These are phyloP conservation scores for Brachionus calyciflorus DNA, from an alignment of 1,140 invertebrate genomes.

Conservation along the genomic window DNA sequence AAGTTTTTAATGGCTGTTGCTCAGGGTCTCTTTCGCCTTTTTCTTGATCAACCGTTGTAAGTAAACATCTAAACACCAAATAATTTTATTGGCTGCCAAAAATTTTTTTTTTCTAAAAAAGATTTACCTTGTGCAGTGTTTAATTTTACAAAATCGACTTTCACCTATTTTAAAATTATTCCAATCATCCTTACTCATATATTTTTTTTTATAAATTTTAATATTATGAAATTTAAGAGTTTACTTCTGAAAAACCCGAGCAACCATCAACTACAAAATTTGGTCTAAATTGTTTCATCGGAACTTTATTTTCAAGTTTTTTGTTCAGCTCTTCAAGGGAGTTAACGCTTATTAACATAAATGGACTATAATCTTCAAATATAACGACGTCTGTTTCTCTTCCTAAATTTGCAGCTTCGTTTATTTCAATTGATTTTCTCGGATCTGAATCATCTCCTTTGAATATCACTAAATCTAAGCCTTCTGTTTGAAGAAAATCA, in stretches of 20 bases:
- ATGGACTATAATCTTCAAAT: constrained; percentile 18
- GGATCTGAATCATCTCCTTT: background rate
- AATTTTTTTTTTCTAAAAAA: background rate
- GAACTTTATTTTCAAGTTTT: constrained; percentile 37
- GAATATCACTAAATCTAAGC: constrained; percentile 27
- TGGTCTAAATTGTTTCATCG: constrained; percentile 37
- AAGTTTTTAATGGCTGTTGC: constrained; percentile 54
- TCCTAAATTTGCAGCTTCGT: background rate
- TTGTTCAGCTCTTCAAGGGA: constrained; percentile 4
- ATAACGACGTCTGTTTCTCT: constrained; percentile 5
- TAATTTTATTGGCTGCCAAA: background rate
- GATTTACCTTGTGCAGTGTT: constrained; percentile 51
- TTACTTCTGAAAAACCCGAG: background rate
- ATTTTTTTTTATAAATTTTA: background rate
- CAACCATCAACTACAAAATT: background rate
- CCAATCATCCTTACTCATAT: constrained; percentile 51
- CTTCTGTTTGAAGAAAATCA: constrained; percentile 11
- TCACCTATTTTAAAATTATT: constrained; percentile 51
- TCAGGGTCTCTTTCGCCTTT: constrained; percentile 50
- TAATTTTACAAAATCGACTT: constrained; percentile 49
- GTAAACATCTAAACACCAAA: constrained; percentile 50
- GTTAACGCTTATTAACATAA: background rate
- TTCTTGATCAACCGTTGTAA: constrained; percentile 54
- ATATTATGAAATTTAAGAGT: background rate
- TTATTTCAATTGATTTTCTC: background rate